Evolutionary conservation across 2,113 vertebrate genomes (phyloP).

Genomic region (Pseudolaguvia tuberculata): DNA sequence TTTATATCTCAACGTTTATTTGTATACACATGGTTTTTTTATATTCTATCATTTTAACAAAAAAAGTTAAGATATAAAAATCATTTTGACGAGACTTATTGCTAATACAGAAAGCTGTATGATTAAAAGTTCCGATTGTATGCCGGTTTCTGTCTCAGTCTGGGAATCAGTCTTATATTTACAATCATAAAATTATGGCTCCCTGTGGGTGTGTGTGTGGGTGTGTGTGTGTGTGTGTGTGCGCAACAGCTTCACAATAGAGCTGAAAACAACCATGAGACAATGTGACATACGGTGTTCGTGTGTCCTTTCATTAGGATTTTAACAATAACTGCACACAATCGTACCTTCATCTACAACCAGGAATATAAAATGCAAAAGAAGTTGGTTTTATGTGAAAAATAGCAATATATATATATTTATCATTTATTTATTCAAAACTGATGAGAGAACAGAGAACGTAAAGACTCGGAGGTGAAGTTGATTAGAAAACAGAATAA

Average conservation of each 20-base stretch:
- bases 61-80: too few species aligned
- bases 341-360: not conserved
- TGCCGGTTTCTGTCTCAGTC: not conserved
- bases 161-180: not conserved
- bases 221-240: too few species aligned
- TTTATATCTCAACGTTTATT: not conserved
- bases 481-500: not conserved
- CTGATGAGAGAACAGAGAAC: not conserved
- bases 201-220: too few species aligned
- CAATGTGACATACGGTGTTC: not conserved
- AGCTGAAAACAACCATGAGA: conserved; percentile 4
- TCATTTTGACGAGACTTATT: too few species aligned
- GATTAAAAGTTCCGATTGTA: not conserved
- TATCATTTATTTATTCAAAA: not conserved
- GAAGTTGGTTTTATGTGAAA: not conserved
- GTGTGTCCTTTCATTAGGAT: conserved; percentile 24
- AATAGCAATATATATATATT: not conserved
- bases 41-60: too few species aligned
- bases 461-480: not conserved
- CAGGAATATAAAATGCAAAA: not conserved
- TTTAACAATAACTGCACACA: conserved; percentile 17
- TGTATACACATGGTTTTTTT: not conserved
- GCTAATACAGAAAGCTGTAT: not conserved
- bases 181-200: not conserved
- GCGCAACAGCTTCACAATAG: not conserved